phyloP scores from a whole-genome alignment of 2,888 invertebrate genomes.

The Drosophila anceps region DNA sequence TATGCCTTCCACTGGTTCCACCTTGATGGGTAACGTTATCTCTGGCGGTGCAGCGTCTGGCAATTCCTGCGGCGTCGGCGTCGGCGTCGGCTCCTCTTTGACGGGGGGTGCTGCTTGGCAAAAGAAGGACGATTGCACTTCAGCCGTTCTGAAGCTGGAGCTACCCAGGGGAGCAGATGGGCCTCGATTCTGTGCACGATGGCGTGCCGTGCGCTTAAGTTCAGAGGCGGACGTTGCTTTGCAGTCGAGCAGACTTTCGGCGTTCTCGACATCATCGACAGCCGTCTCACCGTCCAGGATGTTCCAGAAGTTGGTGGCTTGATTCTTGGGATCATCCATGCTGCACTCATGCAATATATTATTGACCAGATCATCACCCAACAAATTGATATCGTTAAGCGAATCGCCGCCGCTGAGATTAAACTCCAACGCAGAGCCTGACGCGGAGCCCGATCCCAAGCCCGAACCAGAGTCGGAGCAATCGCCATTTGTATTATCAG shows the following conservation, averaged over 20 bases:
- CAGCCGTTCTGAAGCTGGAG: slow-evolving; percentile 59
- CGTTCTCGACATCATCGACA: slow-evolving; percentile 78
- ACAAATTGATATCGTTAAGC: slow-evolving; percentile 83
- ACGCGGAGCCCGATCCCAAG: slow-evolving; percentile 64
- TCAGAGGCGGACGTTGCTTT: slow-evolving; percentile 72
- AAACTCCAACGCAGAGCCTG: slow-evolving; percentile 82
- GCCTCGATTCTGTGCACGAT: slow-evolving; percentile 26
- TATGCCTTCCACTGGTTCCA: slow-evolving; percentile 66
- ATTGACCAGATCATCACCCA: slow-evolving; percentile 85
- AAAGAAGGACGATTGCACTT: slow-evolving; percentile 73
- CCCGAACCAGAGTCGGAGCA: slow-evolving; percentile 74
- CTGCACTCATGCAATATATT: slow-evolving; percentile 85
- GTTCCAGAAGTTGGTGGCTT: slow-evolving; percentile 85
- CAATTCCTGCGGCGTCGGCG: slow-evolving; percentile 38
- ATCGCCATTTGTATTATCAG: slow-evolving; percentile 62
- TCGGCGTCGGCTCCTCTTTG: slow-evolving; percentile 43
- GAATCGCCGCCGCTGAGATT: slow-evolving; percentile 85
- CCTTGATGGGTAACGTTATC: slow-evolving; percentile 53
- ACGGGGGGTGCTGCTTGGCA: slow-evolving; percentile 50
- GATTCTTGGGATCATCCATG: slow-evolving; percentile 85
- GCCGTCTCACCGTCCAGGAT: slow-evolving; percentile 84
- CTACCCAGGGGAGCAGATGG: slow-evolving; percentile 53
- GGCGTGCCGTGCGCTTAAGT: slow-evolving; percentile 55
- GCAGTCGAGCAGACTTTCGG: slow-evolving; percentile 80
- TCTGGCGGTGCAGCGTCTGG: slow-evolving; percentile 29